Base-by-base conservation (phyloP, 2,888 invertebrate genomes). In the Habroteleia sp. region DNA sequence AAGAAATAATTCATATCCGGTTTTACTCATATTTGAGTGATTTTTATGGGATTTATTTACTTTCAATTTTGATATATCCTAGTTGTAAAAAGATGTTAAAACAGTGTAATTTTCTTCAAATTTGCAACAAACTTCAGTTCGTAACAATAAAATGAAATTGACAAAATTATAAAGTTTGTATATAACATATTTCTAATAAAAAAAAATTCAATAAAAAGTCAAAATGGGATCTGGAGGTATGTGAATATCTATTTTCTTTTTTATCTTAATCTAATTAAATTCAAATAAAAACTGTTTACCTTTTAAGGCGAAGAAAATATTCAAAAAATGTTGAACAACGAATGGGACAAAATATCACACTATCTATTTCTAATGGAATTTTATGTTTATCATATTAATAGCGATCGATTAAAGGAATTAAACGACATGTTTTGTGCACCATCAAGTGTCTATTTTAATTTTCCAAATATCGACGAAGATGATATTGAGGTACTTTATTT, bases 321-420 rank as follows among this genome's bases (percentile, higher is more conserved):
- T n/a, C n/a, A n/a, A 20, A 20, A 20, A 20, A 20, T 20, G 3
- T 20, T 20, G 3, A 20, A 23, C 8, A 17, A 14, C 2, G 7
- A 42, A 10, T 42, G 29, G 48, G 33, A 42, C 5, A 31, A 62
- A 1, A 46, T 54, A 16, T 84, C 85, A 13, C 83, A 87, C 5
- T 85, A 84, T 65, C 78, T 88, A n/a, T 93, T 93, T 83, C 90
- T 93, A 5, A 84, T 93, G 16, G 93, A 93, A 81, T 92, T 93
- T 77, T 90, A 92, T 42, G 90, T 93, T 8, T 91, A 92, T 79
- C 91, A 91, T 79, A 80, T 85, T 16, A 77, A 76, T 8, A 83
- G 87, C 13, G 76, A 80, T 0, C 79, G 87, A 14, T 46, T 88
- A 11, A 80, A 79, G 0, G 83, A 85, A 35, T 56, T 88, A 3